A percentile compares a stretch with the other conserved stretches of the same genome.
Conservation (phyloP, 1,140 invertebrate species). For the Elymnias hypermnestra region DNA sequence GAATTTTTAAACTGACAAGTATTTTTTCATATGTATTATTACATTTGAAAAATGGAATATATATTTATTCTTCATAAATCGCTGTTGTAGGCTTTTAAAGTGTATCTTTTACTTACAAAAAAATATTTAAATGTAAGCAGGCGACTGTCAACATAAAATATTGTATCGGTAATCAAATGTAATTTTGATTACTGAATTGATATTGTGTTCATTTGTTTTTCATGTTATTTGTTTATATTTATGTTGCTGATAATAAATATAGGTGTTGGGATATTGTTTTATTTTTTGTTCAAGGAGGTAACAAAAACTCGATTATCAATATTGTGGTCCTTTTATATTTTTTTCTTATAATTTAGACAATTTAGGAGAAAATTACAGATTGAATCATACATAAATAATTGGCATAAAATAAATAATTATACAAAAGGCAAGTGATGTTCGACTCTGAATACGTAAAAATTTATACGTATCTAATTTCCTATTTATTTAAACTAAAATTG, state of each 20-base stretch:
- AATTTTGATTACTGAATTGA: neutral
- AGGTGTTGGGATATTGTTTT: slow-evolving; percentile 18
- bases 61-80: too few relatives aligned
- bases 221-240: neutral
- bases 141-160: too few relatives aligned
- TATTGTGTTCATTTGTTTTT: neutral
- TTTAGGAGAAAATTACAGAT: slow-evolving; percentile 47
- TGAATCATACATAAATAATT: slow-evolving; percentile 59
- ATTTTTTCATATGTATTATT: too few relatives aligned
- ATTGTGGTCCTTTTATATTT: slow-evolving; percentile 64
- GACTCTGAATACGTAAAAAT: too few relatives aligned
- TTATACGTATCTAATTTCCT: too few relatives aligned
- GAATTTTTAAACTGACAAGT: too few relatives aligned
- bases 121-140: too few relatives aligned
- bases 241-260: neutral
- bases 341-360: slow-evolving; percentile 64
- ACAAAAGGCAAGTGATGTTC: slow-evolving; percentile 62
- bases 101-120: too few relatives aligned
- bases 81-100: too few relatives aligned
- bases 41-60: too few relatives aligned
- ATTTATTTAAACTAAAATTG: slow-evolving; percentile 30
- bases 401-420: slow-evolving; percentile 61
- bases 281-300: slow-evolving; percentile 16
- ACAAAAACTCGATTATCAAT: slow-evolving; percentile 34
- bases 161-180: too few relatives aligned